Conservation (phyloP, 2,888 invertebrate species). For the Clanis bilineata region DNA sequence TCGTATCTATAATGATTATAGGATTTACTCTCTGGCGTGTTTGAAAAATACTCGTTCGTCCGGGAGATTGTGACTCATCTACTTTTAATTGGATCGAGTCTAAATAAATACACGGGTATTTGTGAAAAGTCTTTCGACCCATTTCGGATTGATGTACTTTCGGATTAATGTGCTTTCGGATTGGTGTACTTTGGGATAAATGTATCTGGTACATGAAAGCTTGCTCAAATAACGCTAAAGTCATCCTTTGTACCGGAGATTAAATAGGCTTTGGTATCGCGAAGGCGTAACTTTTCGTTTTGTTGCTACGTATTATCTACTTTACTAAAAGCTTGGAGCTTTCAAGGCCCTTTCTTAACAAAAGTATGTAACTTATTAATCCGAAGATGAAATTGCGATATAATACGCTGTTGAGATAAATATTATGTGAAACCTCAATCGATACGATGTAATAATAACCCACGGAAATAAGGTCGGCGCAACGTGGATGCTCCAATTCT, state of each 20-base stretch:
- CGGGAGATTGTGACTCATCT: slow-evolving; percentile 8
- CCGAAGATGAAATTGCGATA: background rate
- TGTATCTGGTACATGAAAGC: too few species aligned
- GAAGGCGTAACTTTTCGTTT: background rate
- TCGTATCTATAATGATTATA: slow-evolving; percentile 15
- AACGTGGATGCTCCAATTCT: too few species aligned
- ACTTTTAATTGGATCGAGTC: slow-evolving; percentile 3
- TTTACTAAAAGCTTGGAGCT: background rate
- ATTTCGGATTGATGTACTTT: background rate
- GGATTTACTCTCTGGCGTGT: slow-evolving; percentile 10
- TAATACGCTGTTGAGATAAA: too few species aligned
- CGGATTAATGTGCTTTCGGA: too few species aligned
- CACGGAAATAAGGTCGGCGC: too few species aligned
- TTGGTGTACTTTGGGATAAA: background rate
- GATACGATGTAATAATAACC: too few species aligned
- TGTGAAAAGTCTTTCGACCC: background rate
- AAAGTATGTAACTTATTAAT: background rate
- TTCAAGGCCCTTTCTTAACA: background rate
- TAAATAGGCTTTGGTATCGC: slow-evolving; percentile 6
- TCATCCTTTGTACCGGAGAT: background rate
- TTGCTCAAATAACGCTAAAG: background rate
- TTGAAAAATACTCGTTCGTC: slow-evolving; percentile 4
- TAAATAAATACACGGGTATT: slow-evolving; percentile 10
- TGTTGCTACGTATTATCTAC: background rate
- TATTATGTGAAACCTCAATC: too few species aligned